Evolutionary conservation across 2,888 invertebrate genomes (phyloP).

Genomic region (Spilosoma lubricipeda): DNA sequence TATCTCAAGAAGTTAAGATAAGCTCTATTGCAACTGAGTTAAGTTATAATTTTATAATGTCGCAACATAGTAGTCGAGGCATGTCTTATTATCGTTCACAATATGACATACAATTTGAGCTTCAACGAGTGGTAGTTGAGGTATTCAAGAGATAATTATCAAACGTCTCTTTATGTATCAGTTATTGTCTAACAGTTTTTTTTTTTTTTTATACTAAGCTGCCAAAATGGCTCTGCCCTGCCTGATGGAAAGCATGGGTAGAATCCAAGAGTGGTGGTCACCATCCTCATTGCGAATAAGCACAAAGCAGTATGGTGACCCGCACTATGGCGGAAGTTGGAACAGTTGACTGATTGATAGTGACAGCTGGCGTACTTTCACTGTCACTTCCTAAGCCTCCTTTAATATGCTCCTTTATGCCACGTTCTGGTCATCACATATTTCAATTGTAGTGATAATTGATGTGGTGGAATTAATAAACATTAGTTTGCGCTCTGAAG

Average conservation of each 20-base stretch:
- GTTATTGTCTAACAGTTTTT: not conserved
- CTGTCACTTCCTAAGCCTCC: slow-evolving; percentile 4
- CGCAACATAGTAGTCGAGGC: not conserved
- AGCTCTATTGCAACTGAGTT: not conserved
- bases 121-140: not conserved
- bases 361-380: slow-evolving; percentile 9
- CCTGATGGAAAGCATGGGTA: too few species aligned
- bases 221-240: too few species aligned
- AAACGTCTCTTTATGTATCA: not conserved
- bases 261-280: too few species aligned
- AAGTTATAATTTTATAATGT: not conserved
- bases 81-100: not conserved
- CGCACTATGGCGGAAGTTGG: too few species aligned
- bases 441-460: not conserved
- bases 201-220: too few species aligned
- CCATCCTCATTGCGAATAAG: too few species aligned
- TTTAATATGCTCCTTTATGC: not conserved
- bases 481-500: not conserved
- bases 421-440: not conserved
- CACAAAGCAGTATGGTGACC: too few species aligned
- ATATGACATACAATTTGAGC: not conserved
- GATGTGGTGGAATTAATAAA: not conserved
- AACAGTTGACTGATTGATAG: not conserved
- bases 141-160: not conserved
- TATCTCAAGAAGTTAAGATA: not conserved